These are phyloP conservation scores for Oligia fasciuncula DNA, from an alignment of 2,888 invertebrate genomes.

Conservation along the genomic window DNA sequence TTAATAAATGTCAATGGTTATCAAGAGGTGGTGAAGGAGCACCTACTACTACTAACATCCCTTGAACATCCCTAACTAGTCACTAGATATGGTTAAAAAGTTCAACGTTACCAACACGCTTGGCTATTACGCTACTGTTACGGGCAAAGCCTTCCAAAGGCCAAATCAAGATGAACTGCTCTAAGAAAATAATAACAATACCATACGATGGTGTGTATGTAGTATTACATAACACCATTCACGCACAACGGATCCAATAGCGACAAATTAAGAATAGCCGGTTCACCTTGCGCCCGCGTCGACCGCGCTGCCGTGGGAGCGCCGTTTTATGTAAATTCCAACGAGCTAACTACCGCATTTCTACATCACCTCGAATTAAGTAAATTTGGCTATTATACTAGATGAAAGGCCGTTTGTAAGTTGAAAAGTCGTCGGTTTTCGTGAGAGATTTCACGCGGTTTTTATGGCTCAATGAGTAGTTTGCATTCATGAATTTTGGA, in stretches of 20 bases:
- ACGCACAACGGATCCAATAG: conserved; percentile 67
- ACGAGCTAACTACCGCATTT: conserved; percentile 83
- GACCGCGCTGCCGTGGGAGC: conserved; percentile 83
- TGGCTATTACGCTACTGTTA: neutral
- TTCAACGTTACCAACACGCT: neutral
- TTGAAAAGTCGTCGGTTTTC: conserved; percentile 43
- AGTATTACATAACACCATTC: conserved; percentile 75
- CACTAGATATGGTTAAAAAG: neutral
- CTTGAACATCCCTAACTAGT: neutral
- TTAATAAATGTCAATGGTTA: neutral
- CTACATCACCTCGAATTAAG: conserved; percentile 71
- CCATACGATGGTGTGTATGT: conserved; percentile 58
- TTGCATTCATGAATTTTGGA: conserved; percentile 14
- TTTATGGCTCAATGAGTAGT: conserved; percentile 27
- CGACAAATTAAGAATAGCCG: conserved; percentile 85
- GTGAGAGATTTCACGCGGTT: conserved; percentile 45
- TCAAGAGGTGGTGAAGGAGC: neutral
- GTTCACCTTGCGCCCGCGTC: conserved; percentile 84
- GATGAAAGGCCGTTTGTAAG: conserved; percentile 61
- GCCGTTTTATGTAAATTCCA: conserved; percentile 82
- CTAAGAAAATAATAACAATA: conserved; percentile 38
- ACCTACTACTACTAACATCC: neutral
- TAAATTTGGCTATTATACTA: conserved; percentile 54
- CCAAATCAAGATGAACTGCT: neutral
- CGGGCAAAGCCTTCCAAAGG: neutral